Percentiles rank a stretch among this genome's conserved stretches.
Evolutionary conservation across 2,888 invertebrate genomes (phyloP).

Genomic region (Sarcophaga variegata): DNA sequence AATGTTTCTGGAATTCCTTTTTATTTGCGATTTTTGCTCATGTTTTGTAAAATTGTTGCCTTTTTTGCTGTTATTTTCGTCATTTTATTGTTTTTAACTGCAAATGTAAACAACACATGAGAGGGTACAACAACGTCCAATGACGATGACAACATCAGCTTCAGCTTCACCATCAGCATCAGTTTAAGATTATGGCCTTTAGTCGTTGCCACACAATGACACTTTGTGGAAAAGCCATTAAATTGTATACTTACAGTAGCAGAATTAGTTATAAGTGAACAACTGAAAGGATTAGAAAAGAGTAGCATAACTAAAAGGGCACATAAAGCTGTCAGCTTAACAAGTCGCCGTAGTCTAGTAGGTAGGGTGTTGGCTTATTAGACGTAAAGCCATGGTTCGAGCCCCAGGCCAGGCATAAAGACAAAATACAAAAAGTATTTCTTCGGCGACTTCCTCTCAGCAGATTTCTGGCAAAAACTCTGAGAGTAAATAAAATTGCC

Average conservation of each 20-base stretch:
- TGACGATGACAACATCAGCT: slow-evolving; percentile 21
- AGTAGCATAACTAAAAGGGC: too few relatives aligned
- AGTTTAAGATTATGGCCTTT: slow-evolving; percentile 58
- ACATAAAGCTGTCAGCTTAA: too few relatives aligned
- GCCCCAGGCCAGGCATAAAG: too few relatives aligned
- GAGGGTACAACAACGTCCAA: slow-evolving; percentile 10
- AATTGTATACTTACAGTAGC: slow-evolving; percentile 26
- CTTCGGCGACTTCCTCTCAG: too few relatives aligned
- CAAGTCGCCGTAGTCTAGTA: too few relatives aligned
- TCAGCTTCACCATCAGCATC: slow-evolving; percentile 17
- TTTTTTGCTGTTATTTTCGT: slow-evolving; percentile 18
- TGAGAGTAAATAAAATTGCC: too few relatives aligned
- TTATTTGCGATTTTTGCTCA: neutral
- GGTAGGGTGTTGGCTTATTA: too few relatives aligned
- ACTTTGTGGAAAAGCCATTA: slow-evolving; percentile 60
- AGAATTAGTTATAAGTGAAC: neutral
- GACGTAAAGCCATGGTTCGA: too few relatives aligned
- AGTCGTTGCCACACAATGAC: slow-evolving; percentile 62
- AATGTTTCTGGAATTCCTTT: slow-evolving; percentile 21
- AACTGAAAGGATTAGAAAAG: too few relatives aligned
- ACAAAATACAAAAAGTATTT: too few relatives aligned
- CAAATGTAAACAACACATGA: slow-evolving; percentile 53
- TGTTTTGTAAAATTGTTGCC: slow-evolving; percentile 21
- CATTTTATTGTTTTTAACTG: slow-evolving; percentile 55
- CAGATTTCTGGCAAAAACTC: too few relatives aligned